Conservation (phyloP, 2,888 invertebrate species). For the Metopia argyrocephala region DNA sequence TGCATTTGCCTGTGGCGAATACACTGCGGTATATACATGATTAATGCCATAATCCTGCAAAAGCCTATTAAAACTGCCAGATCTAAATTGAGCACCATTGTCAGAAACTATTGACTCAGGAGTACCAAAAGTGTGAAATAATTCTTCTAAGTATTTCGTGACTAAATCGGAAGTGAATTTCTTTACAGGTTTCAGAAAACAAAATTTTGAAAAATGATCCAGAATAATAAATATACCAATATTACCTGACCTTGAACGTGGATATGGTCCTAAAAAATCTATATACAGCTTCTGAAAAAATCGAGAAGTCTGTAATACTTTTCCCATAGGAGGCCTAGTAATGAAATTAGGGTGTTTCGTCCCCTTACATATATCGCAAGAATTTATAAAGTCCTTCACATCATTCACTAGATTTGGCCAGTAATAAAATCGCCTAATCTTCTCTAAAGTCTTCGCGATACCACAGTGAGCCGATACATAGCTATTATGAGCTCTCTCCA, state of each 20-base stretch:
- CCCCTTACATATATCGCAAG: constrained; percentile 24
- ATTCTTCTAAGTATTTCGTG: too few species aligned
- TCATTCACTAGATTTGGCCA: constrained; percentile 40
- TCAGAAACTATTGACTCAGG: too few species aligned
- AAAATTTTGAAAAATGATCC: too few species aligned
- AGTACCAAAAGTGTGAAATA: too few species aligned
- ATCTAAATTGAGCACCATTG: constrained; percentile 68
- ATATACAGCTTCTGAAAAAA: constrained; percentile 61
- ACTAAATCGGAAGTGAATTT: constrained; percentile 29
- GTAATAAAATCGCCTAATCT: constrained; percentile 11
- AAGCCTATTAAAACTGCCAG: constrained; percentile 47
- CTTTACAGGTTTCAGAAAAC: constrained; percentile 17
- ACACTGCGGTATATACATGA: constrained; percentile 50
- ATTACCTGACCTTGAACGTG: constrained; percentile 53
- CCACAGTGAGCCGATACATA: constrained; percentile 23
- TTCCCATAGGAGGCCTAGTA: constrained; percentile 54
- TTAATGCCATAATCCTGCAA: constrained; percentile 32
- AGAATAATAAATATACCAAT: too few species aligned
- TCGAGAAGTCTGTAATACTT: neutral
- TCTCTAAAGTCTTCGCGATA: constrained; percentile 26
- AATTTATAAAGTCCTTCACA: constrained; percentile 20
- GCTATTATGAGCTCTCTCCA: constrained; percentile 23
- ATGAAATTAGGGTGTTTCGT: constrained; percentile 36
- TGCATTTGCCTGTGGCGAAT: constrained; percentile 56
- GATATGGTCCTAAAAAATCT: constrained; percentile 60